Base-by-base conservation (phyloP, 1,140 invertebrate genomes). In the Pinna nobilis region DNA sequence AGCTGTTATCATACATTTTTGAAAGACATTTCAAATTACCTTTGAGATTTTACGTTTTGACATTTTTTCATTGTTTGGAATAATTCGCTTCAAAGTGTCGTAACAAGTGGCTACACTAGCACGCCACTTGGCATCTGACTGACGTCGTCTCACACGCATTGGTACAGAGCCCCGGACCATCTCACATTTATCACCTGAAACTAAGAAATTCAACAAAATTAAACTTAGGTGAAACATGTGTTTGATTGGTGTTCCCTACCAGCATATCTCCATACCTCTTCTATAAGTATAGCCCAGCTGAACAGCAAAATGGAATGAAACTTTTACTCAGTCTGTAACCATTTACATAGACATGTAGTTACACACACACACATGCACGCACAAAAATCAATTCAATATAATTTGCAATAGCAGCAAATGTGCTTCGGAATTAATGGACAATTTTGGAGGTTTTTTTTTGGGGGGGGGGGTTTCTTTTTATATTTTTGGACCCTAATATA, bases 61-160 rank as follows among this genome's bases (percentile, higher is more conserved):
- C 59, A 82, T 65, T 47, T 82, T 73, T 11, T 80, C 77, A 18
- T 67, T 76, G 59, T 83, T 77, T 41, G 79, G 77, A 28, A 85
- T 81, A 18, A 87, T 78, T 35, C 78, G 74, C 49, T 86, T 85
- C 9, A 87, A 74, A 7, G 82, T 84, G 32, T 86, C 83, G 64
- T 84, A 87, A 65, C 84, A 86, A 41, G 72, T 81, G 7, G 84
- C 82, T n/a, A 87, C 81, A 79, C 84, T 87, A 6, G 85, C 85
- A 53, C 85, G 64, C 85, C 85, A 87, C 60, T 84, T 84, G 23
- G 85, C 84, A 78, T 87, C 85, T 51, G 81, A 84, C 61, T 86
- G 84, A 20, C 85, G 73, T n/a, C 84, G 72, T 57, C 84, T 66
- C 1, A 78, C 74, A 63, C 78, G 53, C 60, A 83, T 72, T 30